Percentiles rank a stretch among this genome's conserved stretches.
Conservation (phyloP, 2,888 invertebrate genomes). For the Cryptocheilus praepositus region DNA sequence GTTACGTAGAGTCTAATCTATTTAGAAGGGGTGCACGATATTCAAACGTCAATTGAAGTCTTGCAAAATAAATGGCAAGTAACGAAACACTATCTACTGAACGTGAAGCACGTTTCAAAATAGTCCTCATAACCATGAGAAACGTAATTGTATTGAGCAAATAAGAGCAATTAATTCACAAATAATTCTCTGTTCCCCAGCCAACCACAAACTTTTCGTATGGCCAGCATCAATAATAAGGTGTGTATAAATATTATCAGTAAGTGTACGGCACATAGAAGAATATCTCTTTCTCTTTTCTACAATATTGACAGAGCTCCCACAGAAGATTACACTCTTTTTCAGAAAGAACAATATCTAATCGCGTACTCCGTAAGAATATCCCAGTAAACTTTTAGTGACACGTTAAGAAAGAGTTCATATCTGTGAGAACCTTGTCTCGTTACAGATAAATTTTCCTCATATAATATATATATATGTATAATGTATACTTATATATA, state of each 20-base stretch:
- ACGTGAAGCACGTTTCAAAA: not conserved
- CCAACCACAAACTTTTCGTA: conserved; percentile 40
- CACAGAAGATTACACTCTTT: conserved; percentile 29
- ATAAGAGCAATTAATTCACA: conserved; percentile 6
- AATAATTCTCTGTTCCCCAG: conserved; percentile 23
- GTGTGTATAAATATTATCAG: conserved; percentile 55
- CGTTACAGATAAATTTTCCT: conserved; percentile 41
- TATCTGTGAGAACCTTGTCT: conserved; percentile 38
- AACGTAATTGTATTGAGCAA: conserved; percentile 16
- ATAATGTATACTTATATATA: too few species aligned
- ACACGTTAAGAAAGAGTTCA: not conserved
- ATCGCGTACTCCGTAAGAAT: not conserved
- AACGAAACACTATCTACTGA: conserved; percentile 8
- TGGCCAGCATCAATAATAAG: conserved; percentile 48
- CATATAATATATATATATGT: conserved; percentile 37
- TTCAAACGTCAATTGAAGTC: conserved; percentile 28
- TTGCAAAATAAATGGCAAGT: conserved; percentile 36
- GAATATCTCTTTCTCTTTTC: conserved; percentile 62
- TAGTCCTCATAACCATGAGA: conserved; percentile 1
- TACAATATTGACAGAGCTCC: conserved; percentile 36
- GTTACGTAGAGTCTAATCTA: too few species aligned
- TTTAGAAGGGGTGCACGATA: too few species aligned
- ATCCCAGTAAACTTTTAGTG: not conserved
- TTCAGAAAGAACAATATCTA: not conserved
- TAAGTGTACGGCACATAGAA: conserved; percentile 71